These are phyloP conservation scores for Acrobasis repandana DNA, from an alignment of 2,888 invertebrate species.

Conservation along the genomic window DNA sequence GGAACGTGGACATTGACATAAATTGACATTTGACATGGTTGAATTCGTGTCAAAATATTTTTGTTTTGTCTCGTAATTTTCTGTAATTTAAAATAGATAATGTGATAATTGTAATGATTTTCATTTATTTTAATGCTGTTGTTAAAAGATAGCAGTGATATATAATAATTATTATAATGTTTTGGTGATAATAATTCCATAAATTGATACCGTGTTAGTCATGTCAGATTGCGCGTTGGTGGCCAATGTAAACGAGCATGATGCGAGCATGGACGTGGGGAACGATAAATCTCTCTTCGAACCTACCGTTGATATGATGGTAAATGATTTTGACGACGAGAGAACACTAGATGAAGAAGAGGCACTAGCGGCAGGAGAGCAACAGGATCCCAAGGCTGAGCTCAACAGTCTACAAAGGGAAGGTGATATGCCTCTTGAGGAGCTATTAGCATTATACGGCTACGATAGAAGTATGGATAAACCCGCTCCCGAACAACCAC, in stretches of 20 bases:
- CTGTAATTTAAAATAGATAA: slow-evolving; percentile 46
- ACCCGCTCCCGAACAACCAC: slow-evolving; percentile 53
- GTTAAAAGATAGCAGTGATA: slow-evolving; percentile 40
- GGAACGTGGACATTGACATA: slow-evolving; percentile 26
- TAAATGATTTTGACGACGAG: slow-evolving; percentile 99
- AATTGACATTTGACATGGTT: slow-evolving; percentile 36
- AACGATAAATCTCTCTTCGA: slow-evolving; percentile 89
- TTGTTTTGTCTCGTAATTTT: slow-evolving; percentile 67
- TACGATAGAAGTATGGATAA: slow-evolving; percentile 82
- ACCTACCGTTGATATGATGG: slow-evolving; percentile 97
- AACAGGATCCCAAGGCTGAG: slow-evolving; percentile 93
- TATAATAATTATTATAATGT: slow-evolving; percentile 53
- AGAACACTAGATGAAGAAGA: slow-evolving; percentile 98
- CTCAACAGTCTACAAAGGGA: slow-evolving; percentile 94
- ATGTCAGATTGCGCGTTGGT: slow-evolving; percentile 83
- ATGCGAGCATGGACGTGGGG: slow-evolving; percentile 81
- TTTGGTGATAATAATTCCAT: slow-evolving; percentile 58
- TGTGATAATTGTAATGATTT: slow-evolving; percentile 58
- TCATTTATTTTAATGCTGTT: slow-evolving; percentile 47
- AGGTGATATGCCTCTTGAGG: slow-evolving; percentile 98
- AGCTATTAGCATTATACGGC: slow-evolving; percentile 94
- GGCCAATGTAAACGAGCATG: slow-evolving; percentile 79
- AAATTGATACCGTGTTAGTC: slow-evolving; percentile 65
- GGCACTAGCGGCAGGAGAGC: slow-evolving; percentile 93
- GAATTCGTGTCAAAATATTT: slow-evolving; percentile 77